A percentile compares a stretch with the other conserved stretches of the same genome.
phyloP scores from a whole-genome alignment of 2,797 vertebrate species.

The Glyptemys insculpta region DNA sequence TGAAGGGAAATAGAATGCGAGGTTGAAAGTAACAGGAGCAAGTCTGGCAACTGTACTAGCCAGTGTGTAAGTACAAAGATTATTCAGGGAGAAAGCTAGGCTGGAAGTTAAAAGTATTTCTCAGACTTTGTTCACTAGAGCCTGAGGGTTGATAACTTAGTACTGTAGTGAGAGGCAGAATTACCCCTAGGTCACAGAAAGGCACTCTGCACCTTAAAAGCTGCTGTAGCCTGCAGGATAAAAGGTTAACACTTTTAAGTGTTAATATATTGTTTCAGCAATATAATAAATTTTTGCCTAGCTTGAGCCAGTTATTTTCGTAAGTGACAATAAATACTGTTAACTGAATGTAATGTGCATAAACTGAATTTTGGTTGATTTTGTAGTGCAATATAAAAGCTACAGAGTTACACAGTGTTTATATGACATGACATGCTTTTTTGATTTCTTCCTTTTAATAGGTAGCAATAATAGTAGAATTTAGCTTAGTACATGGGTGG shows the following conservation, averaged over 20 bases:
- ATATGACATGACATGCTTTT: neutral
- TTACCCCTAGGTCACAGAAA: neutral
- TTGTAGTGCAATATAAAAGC: neutral
- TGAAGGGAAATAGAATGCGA: neutral
- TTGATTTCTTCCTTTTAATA: neutral
- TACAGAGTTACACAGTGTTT: neutral
- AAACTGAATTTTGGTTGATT: neutral
- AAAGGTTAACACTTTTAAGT: neutral
- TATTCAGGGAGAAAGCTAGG: neutral
- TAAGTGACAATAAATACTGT: neutral
- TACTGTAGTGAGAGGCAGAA: neutral
- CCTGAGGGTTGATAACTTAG: neutral
- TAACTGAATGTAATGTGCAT: neutral
- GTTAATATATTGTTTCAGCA: neutral
- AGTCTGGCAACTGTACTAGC: neutral
- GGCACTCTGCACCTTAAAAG: fast-evolving
- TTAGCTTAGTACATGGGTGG: neutral
- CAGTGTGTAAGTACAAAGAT: neutral
- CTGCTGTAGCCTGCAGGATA: neutral
- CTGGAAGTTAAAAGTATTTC: neutral
- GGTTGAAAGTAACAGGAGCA: neutral
- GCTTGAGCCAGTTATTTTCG: neutral
- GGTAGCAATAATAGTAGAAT: neutral
- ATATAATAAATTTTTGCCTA: neutral
- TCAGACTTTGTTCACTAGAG: neutral